Percentiles rank a stretch among this genome's conserved stretches.
Evolutionary conservation across 2,888 invertebrate genomes (phyloP).

Genomic region (Griposia aprilina): DNA sequence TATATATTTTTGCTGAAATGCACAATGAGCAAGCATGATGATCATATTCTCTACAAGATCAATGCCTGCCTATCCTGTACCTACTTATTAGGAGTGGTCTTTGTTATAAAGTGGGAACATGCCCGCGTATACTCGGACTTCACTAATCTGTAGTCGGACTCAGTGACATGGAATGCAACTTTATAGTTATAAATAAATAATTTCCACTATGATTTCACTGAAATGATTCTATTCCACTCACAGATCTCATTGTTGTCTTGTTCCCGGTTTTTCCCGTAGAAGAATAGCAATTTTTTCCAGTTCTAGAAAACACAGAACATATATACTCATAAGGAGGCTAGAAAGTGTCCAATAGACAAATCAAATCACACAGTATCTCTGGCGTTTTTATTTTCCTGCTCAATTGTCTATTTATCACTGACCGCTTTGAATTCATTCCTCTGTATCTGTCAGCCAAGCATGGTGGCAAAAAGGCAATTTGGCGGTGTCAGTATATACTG

Average conservation of each 20-base stretch:
- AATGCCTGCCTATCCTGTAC: neutral
- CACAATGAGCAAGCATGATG: neutral
- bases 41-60: neutral
- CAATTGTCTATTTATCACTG: neutral
- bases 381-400: neutral
- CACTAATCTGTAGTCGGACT: neutral
- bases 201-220: neutral
- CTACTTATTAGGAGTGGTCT: neutral
- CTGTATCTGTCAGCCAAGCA: neutral
- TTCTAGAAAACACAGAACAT: too few relatives aligned
- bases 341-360: slow-evolving; percentile 19
- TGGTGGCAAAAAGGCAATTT: too few relatives aligned
- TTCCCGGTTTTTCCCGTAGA: neutral
- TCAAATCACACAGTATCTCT: neutral
- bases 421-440: neutral
- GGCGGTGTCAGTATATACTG: too few relatives aligned
- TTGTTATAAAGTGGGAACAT: neutral
- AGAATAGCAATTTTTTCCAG: neutral
- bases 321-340: too few relatives aligned
- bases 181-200: neutral
- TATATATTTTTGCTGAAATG: neutral
- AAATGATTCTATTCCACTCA: neutral
- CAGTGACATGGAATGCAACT: neutral
- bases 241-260: neutral
- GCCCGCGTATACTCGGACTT: too few relatives aligned